Evolutionary conservation across 2,888 invertebrate species (phyloP), one percentile per base, ranked within the genome.

Genomic region (Trisateles emortualis): DNA sequence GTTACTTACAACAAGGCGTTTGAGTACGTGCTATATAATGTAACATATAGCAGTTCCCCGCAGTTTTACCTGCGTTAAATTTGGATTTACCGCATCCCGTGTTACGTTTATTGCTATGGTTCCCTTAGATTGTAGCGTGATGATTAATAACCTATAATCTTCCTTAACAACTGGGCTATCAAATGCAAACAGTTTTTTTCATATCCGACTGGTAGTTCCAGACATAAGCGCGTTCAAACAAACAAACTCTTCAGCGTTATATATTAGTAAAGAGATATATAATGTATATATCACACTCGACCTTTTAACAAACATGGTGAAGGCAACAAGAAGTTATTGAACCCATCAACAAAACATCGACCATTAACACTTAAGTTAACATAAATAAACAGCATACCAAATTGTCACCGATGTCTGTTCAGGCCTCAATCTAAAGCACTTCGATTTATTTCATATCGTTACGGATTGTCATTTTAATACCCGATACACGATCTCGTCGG

Each of bases 401-500:
- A 38, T 39, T 59, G 50, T 60, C 50, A 46, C 39, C 52, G 50
- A 42, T 16, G 42, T 47, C 53, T 10, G 26, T 36, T 39, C 46
- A 52, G 52, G 56, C 29, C 43, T 26, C 19, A 51, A 45, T 35
- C 39, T 56, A 41, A 53, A 52, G 52, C 36, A 39, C 53, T 43
- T 26, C 43, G 39, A 38, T 24, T 36, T 32, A 52, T 38, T 53
- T 39, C 30, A 10, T 43, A 49, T 30, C 38, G 39, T 46, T 52
- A 57, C 42, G 49, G 44, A 62, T 55, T 59, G 53, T 64, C 40
- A 53, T 59, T 79, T 85, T 85, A 86, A 86, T 87, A 79, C 83
- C 61, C 77, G 55, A 71, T 67, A 76, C 88, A 88, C 87, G 88
- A 87, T 73, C 84, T 81, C 63, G 66, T 73, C 64, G 68, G 39